Evolutionary conservation across 30 jellyfish, hydroid and myxozoan species (phyloP).

Genomic region (Rhopilema esculentum): DNA sequence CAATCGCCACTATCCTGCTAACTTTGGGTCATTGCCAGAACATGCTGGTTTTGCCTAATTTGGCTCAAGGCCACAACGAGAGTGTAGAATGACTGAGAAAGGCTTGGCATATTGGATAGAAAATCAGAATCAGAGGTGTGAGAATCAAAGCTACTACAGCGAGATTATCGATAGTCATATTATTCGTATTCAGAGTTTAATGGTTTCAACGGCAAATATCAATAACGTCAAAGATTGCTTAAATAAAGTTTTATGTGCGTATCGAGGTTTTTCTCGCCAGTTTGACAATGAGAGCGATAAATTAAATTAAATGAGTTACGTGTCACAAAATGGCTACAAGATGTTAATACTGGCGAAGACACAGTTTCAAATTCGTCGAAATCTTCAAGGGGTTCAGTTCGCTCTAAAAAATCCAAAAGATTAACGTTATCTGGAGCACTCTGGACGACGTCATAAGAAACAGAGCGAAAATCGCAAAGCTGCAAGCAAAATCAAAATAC

Average conservation of each 20-base stretch:
- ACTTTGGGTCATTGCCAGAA: constrained; percentile 14
- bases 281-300: constrained; percentile 28
- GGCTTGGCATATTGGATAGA: constrained; percentile 35
- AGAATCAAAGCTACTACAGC: constrained; percentile 36
- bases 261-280: constrained; percentile 27
- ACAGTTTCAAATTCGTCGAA: constrained; percentile 12
- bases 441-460: constrained; percentile 48
- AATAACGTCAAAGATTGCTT: constrained; percentile 13
- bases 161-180: constrained; percentile 13
- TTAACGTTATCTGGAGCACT: too few relatives aligned
- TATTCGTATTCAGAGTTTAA: constrained; percentile 8
- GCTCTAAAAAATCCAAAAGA: constrained; percentile 55
- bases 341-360: constrained; percentile 11
- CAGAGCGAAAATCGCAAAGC: constrained; percentile 55
- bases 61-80: constrained; percentile 30
- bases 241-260: constrained; percentile 28
- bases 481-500: constrained; percentile 33
- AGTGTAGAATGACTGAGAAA: constrained; percentile 32
- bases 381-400: constrained; percentile 47
- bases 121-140: constrained; percentile 15
- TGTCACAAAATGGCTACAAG: constrained; percentile 26
- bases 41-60: constrained; percentile 18
- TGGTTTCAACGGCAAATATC: constrained; percentile 19
- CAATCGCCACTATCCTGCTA: constrained; percentile 20
- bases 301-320: constrained; percentile 29